Conservation (phyloP, 2,113 vertebrate species). For the Microcebus murinus region DNA sequence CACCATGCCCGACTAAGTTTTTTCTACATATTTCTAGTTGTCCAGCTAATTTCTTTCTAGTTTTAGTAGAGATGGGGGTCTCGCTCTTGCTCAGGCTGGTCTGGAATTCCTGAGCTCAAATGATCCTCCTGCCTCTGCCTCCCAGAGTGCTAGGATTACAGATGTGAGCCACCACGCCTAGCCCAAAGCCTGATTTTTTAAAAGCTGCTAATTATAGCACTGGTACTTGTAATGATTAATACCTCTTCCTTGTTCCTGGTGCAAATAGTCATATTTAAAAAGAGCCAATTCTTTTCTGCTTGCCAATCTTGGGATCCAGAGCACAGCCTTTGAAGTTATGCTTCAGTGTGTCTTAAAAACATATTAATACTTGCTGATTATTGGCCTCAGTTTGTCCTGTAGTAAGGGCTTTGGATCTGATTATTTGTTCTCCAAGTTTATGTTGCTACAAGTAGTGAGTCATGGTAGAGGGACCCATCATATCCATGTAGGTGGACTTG, state of each 20-base stretch:
- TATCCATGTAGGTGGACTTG: neutral
- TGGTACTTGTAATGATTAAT: neutral
- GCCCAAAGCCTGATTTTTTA: neutral
- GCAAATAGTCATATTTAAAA: slow-evolving; percentile 20
- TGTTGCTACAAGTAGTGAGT: neutral
- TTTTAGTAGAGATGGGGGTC: too few relatives aligned
- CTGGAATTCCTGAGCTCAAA: too few relatives aligned
- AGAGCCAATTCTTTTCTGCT: neutral
- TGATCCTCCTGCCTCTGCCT: too few relatives aligned
- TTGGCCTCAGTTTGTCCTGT: neutral
- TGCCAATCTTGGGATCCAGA: neutral
- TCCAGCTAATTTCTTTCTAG: too few relatives aligned
- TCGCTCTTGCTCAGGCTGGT: too few relatives aligned
- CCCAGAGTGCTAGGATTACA: too few relatives aligned
- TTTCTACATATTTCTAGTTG: too few relatives aligned
- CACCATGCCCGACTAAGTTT: too few relatives aligned
- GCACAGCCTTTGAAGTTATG: slow-evolving; percentile 34
- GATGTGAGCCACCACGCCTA: too few relatives aligned
- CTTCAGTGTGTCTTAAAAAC: slow-evolving; percentile 34
- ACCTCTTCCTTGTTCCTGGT: neutral
- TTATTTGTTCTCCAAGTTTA: neutral
- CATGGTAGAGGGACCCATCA: neutral
- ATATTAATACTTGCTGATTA: neutral
- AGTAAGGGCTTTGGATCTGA: neutral
- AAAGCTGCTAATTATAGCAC: slow-evolving; percentile 25